A percentile compares a stretch with the other conserved stretches of the same genome.
These are phyloP conservation scores for Pseudoips prasinana DNA, from an alignment of 2,888 invertebrate genomes.

Conservation along the genomic window DNA sequence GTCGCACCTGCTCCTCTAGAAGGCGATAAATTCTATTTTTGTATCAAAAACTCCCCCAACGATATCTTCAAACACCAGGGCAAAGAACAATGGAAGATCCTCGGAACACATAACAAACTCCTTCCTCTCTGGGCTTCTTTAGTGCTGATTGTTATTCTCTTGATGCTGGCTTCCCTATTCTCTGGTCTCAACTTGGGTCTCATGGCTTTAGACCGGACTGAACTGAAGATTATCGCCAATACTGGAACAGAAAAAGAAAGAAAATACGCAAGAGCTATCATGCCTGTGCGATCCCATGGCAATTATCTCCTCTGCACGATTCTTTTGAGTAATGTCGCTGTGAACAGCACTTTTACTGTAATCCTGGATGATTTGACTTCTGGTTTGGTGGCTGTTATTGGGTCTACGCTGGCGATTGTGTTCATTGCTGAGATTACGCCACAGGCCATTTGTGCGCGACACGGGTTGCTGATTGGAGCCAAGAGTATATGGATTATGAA, in stretches of 20 bases:
- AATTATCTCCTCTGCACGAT: slow-evolving; percentile 96
- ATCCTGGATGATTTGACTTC: slow-evolving; percentile 97
- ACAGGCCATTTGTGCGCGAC: slow-evolving; percentile 96
- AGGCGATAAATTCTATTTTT: slow-evolving; percentile 65
- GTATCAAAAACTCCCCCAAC: slow-evolving; percentile 46
- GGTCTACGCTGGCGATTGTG: slow-evolving; percentile 96
- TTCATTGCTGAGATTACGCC: slow-evolving; percentile 99
- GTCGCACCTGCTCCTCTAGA: slow-evolving; percentile 56
- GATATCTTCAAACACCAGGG: slow-evolving; percentile 85
- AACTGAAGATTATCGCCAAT: slow-evolving; percentile 95
- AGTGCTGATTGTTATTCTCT: slow-evolving; percentile 86
- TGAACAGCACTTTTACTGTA: slow-evolving; percentile 98
- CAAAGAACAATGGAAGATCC: slow-evolving; percentile 81
- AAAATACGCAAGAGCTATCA: slow-evolving; percentile 92
- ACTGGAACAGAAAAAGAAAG: slow-evolving; percentile 93
- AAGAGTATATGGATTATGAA: slow-evolving; percentile 97
- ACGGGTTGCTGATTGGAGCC: slow-evolving; percentile 97
- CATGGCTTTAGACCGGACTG: slow-evolving; percentile 97
- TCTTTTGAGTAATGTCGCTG: slow-evolving; percentile 92
- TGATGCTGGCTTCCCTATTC: slow-evolving; percentile 96
- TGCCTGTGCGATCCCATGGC: slow-evolving; percentile 95
- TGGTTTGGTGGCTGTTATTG: slow-evolving; percentile 93
- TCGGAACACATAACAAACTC: slow-evolving; percentile 86
- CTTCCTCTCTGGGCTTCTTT: slow-evolving; percentile 91
- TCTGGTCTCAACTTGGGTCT: slow-evolving; percentile 98